Conservation (phyloP, 2,113 vertebrate species). For the Microcebus griseorufus region DNA sequence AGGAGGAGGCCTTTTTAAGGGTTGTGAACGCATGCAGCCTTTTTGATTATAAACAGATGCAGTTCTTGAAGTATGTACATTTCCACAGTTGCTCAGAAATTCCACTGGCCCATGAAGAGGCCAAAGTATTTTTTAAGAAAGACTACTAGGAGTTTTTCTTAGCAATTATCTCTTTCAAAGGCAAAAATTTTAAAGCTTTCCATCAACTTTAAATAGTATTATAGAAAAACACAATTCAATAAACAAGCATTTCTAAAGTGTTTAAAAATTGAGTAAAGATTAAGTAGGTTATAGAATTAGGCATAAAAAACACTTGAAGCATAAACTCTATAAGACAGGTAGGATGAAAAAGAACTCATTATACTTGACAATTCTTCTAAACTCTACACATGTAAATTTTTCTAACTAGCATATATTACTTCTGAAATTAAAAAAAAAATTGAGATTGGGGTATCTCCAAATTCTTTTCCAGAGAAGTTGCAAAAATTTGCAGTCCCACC, state of each 20-base stretch:
- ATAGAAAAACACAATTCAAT: constrained; percentile 30
- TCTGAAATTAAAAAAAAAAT: constrained; percentile 53
- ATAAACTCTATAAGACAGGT: neutral
- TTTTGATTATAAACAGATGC: constrained; percentile 48
- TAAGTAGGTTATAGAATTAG: neutral
- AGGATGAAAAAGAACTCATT: neutral
- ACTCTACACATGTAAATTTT: too few relatives aligned
- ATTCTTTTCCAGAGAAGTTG: too few relatives aligned
- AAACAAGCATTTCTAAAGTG: neutral
- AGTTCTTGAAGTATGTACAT: neutral
- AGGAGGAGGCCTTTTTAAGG: neutral
- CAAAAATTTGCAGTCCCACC: too few relatives aligned
- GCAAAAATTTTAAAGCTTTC: neutral
- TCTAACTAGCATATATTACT: neutral
- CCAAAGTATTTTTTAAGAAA: constrained; percentile 38
- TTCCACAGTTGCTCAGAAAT: neutral
- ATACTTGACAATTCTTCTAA: neutral
- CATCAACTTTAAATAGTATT: neutral
- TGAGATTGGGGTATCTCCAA: neutral
- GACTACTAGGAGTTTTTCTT: neutral
- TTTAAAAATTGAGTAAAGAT: constrained; percentile 35
- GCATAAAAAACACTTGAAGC: neutral
- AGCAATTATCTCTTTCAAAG: constrained; percentile 31
- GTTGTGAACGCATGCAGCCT: neutral
- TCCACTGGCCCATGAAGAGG: neutral